Percentiles rank a stretch among this genome's conserved stretches.
Evolutionary conservation across 1,140 invertebrate species (phyloP).

Genomic region (Aphidius gifuensis): DNA sequence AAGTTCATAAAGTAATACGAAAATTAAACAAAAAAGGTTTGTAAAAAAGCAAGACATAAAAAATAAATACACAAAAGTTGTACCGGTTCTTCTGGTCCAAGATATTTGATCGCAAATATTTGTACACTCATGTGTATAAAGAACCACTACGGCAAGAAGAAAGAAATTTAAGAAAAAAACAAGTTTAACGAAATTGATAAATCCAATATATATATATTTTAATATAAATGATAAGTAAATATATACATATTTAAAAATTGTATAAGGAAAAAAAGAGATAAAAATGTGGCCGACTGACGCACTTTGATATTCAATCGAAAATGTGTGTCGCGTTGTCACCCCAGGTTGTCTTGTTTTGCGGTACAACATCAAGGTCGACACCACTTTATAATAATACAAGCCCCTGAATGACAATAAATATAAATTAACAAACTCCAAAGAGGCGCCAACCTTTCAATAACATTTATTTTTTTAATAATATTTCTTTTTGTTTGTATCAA

Average conservation of each 20-base stretch:
- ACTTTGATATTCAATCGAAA: constrained; percentile 19
- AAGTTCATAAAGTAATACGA: background rate
- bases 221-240: background rate
- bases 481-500: background rate
- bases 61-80: background rate
- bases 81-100: constrained; percentile 12
- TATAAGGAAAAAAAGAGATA: too few species aligned
- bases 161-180: constrained; percentile 8
- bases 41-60: background rate
- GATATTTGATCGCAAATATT: constrained; percentile 18
- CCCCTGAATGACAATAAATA: constrained; percentile 15
- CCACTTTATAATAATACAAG: constrained; percentile 2
- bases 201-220: background rate
- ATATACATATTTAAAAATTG: background rate
- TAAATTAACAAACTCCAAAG: constrained; percentile 14
- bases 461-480: constrained; percentile 13
- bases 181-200: background rate
- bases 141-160: background rate
- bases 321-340: constrained; percentile 9
- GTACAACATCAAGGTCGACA: constrained; percentile 13
- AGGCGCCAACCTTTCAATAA: constrained; percentile 11
- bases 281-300: constrained; percentile 14
- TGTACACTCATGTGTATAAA: constrained; percentile 3
- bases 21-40: background rate
- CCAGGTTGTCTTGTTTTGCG: background rate